Base-by-base conservation (phyloP, 2,797 vertebrate genomes). In the Selene dorsalis region DNA sequence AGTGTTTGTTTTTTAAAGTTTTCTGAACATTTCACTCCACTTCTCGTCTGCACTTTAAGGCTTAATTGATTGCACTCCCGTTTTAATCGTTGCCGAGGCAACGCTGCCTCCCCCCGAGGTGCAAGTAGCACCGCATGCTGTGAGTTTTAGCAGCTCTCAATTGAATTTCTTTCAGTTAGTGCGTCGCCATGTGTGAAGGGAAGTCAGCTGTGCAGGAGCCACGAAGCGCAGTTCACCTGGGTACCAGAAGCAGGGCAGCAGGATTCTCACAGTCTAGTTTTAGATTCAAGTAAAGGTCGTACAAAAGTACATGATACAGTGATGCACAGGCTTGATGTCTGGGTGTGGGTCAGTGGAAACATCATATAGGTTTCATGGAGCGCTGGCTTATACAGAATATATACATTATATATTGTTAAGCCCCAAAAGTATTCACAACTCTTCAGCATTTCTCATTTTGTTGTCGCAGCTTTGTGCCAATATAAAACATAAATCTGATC, bases 1-100 rank as follows among this genome's bases (percentile, higher is more conserved):
- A 58, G 47, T 59, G 47, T 53, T 9, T 16, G 53, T 73, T 39
- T 24, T 24, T 64, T 12, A 12, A 11, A 30, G 30, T 41, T 47
- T 59, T 61, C 43, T 32, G 26, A 41, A 57, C 55, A 47, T 35
- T 69, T 75, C 65, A 30, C 43, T 56, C 5, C 65, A 28, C 7
- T 3, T 62, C 35, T 69, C 32, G 35, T 53, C 16, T 60, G 24
- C 38, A 32, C 63, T 26, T 74, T 64, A 12, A 58, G 9, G 48
- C 77, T 45, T 43, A 75, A 84, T 72, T 86, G 69, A 80, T 76
- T 65, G 53, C 70, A 5, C 24, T 73, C 14, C 6, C 2, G 38
- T 67, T 73, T 50, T 67, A 64, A 69, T 73, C 43, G 63, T 73
- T 73, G 20, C 73, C 59, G 2, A 35, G 28, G 58, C 48, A 78